phyloP scores from a whole-genome alignment of 1,140 invertebrate species.

The Eupristina koningsbergeri region DNA sequence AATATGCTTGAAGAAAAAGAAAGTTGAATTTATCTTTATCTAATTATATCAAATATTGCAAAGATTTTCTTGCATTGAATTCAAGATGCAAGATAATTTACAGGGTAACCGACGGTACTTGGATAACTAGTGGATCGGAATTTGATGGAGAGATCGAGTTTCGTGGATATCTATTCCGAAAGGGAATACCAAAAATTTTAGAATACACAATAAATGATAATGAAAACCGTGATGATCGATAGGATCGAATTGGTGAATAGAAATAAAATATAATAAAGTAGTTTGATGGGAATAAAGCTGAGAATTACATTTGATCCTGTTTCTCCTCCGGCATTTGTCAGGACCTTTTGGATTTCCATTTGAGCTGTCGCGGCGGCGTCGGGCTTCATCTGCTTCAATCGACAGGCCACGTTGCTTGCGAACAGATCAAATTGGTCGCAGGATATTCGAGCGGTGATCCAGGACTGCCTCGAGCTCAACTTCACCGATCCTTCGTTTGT shows the following conservation, averaged over 20 bases:
- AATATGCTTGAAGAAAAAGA: too few species aligned
- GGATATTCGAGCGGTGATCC: slow-evolving; percentile 18
- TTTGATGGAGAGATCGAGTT: too few species aligned
- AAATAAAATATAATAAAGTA: not conserved
- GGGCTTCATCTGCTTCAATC: slow-evolving; percentile 50
- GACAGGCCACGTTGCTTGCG: slow-evolving; percentile 42
- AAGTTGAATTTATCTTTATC: too few species aligned
- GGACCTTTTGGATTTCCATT: slow-evolving; percentile 52
- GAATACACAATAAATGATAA: too few species aligned
- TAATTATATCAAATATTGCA: too few species aligned
- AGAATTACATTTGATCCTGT: slow-evolving; percentile 35
- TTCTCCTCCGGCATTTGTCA: slow-evolving; percentile 3
- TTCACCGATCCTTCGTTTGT: not conserved
- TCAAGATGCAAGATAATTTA: too few species aligned
- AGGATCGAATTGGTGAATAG: not conserved
- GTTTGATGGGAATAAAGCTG: not conserved
- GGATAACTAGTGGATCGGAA: too few species aligned
- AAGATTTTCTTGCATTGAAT: too few species aligned
- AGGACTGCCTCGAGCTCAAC: not conserved
- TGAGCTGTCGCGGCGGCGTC: slow-evolving; percentile 43
- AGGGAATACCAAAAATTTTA: too few species aligned
- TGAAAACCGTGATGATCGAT: too few species aligned
- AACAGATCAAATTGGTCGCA: slow-evolving; percentile 54
- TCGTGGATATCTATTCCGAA: too few species aligned
- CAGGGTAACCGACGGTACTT: too few species aligned